Evolutionary conservation across 1,140 invertebrate genomes (phyloP), one percentile per base, ranked within the genome.

Genomic region (Trypoxylus dichotomus): DNA sequence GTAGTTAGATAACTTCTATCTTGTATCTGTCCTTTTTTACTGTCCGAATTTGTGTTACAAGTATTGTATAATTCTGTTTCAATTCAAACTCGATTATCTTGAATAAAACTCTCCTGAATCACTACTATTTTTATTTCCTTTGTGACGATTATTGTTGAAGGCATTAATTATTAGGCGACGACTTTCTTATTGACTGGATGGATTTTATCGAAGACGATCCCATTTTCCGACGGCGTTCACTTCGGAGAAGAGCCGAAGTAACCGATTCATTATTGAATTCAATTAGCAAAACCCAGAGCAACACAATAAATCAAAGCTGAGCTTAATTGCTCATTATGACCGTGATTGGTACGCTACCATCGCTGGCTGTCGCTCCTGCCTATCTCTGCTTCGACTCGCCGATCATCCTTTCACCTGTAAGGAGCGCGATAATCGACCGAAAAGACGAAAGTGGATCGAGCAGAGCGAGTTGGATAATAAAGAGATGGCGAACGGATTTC

Each of bases 261-360:
- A 27, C 60, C 21, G 60, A 63, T 63, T 27, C 60, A 63, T 63
- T 63, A 63, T 63, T 27, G 60, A 27, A 63, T 25, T 27, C 60
- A 63, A 63, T 63, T 63, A 63, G 60, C 25, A 27, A 63, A 63
- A 63, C 6, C 60, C n/a, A 24, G 60, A 63, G 60, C 60, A 63
- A 63, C 60, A 63, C 25, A 63, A 63, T 63, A 63, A 63, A 63
- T 63, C 60, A 63, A 63, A 63, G 15, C 2, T 24, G 60, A 63
- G 19, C 60, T 63, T 63, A 63, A 63, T 63, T 63, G 60, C 60
- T 63, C 60, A 63, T 63, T 63, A 63, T 63, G 21, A 63, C 21
- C 60, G 21, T 63, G 60, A 63, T 63, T 24, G 60, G 60, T 19
- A 24, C n/a, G 21, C 19, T 27, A 24, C 60, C 25, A 5, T 6